These are phyloP conservation scores for Prenolepis imparis DNA, from an alignment of 2,888 invertebrate genomes.

Conservation along the genomic window DNA sequence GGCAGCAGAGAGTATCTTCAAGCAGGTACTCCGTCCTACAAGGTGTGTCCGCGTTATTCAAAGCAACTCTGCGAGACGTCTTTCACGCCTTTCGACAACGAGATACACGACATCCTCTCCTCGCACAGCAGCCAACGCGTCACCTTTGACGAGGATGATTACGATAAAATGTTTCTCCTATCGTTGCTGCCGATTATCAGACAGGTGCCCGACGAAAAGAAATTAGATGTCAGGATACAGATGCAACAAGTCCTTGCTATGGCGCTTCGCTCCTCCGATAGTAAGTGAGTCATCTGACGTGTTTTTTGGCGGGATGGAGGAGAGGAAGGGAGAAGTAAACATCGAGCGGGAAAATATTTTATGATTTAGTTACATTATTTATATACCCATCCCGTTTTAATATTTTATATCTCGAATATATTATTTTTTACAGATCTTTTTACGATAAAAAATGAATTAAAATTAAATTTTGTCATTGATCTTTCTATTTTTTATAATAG, in stretches of 20 bases:
- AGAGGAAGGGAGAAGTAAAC: background rate
- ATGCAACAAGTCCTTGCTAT: constrained; percentile 82
- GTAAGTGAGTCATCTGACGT: constrained; percentile 24
- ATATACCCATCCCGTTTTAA: background rate
- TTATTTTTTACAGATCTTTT: background rate
- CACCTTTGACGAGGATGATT: constrained; percentile 81
- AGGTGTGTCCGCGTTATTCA: constrained; percentile 75
- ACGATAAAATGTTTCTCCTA: constrained; percentile 84
- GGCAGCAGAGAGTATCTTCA: constrained; percentile 69
- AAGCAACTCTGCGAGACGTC: constrained; percentile 81
- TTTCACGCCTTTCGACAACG: constrained; percentile 79
- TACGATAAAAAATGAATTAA: background rate
- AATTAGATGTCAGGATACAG: constrained; percentile 83
- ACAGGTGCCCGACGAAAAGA: constrained; percentile 82
- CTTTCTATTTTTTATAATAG: background rate
- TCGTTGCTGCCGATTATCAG: constrained; percentile 82
- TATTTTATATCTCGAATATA: background rate
- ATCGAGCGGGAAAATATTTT: background rate
- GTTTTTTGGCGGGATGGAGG: background rate
- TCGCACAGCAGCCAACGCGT: constrained; percentile 78
- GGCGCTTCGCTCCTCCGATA: constrained; percentile 73
- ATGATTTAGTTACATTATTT: background rate
- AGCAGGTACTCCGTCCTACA: constrained; percentile 67
- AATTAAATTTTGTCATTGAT: background rate
- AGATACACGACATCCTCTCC: constrained; percentile 80